Percentiles rank a stretch among this genome's conserved stretches.
phyloP scores from a whole-genome alignment of 2,888 invertebrate genomes.

The Lepidochrysops patricia region DNA sequence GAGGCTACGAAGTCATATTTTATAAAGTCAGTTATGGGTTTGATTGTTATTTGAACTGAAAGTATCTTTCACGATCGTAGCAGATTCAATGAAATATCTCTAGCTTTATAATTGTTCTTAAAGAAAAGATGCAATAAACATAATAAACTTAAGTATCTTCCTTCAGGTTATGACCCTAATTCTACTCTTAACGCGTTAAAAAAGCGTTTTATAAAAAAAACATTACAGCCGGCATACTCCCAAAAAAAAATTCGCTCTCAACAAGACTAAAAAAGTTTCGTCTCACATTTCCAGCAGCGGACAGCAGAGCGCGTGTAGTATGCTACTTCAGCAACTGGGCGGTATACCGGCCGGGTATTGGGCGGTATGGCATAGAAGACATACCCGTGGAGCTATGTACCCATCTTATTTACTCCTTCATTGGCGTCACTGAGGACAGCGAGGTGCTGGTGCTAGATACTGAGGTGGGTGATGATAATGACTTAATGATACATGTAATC shows the following conservation, averaged over 20 bases:
- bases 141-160: no score
- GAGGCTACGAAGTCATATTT: no score
- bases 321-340: slow-evolving; percentile 88
- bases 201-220: no score
- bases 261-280: background rate
- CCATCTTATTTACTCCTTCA: slow-evolving; percentile 91
- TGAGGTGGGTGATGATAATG: slow-evolving; percentile 70
- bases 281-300: slow-evolving; percentile 34
- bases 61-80: no score
- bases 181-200: no score
- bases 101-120: no score
- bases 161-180: no score
- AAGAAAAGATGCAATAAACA: no score
- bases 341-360: slow-evolving; percentile 86
- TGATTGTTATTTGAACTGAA: no score
- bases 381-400: slow-evolving; percentile 88
- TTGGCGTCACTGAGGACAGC: slow-evolving; percentile 87
- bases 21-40: no score
- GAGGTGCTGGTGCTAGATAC: slow-evolving; percentile 86
- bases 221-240: background rate
- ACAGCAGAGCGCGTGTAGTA: slow-evolving; percentile 71
- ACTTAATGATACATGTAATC: background rate
- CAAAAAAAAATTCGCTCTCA: no score
- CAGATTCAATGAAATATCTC: no score
- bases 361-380: slow-evolving; percentile 88